Percentiles rank a stretch among this genome's conserved stretches.
Evolutionary conservation across 2,113 vertebrate species (phyloP).

Genomic region (Ptilonorhynchus violaceus): DNA sequence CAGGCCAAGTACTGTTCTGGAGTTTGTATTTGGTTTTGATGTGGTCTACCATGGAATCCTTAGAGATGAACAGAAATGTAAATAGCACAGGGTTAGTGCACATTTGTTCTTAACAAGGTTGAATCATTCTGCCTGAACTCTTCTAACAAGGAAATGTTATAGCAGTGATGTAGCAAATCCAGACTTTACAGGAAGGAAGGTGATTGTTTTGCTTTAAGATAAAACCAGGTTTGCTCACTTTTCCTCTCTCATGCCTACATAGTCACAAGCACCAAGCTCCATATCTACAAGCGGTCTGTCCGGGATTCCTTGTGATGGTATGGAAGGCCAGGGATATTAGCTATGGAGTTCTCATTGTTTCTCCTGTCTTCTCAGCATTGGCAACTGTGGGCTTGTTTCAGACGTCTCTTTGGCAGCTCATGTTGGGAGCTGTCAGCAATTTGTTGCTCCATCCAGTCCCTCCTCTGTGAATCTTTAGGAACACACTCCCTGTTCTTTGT

Average conservation of each 20-base stretch:
- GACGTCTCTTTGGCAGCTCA: background rate
- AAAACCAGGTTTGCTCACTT: background rate
- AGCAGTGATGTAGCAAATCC: background rate
- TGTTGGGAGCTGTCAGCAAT: background rate
- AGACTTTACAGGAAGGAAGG: background rate
- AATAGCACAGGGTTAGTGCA: background rate
- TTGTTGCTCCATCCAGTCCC: background rate
- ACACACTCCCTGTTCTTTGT: background rate
- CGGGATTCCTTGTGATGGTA: background rate
- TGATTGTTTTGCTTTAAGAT: background rate
- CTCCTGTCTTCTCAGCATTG: background rate
- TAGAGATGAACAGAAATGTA: background rate
- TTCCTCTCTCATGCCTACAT: background rate
- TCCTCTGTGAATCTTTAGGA: background rate
- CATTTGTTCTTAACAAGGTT: background rate
- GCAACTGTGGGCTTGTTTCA: background rate
- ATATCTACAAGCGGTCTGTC: background rate
- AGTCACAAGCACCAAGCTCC: background rate
- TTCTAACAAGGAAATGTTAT: background rate
- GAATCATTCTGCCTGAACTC: background rate
- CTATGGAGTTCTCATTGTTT: background rate
- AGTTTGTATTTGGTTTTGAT: background rate
- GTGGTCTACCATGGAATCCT: background rate
- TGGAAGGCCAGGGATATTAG: background rate
- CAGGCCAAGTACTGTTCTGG: background rate